Evolutionary conservation across 2,113 vertebrate genomes (phyloP), one percentile per base, ranked within the genome.

Genomic region (Pomatorhinus ruficollis): DNA sequence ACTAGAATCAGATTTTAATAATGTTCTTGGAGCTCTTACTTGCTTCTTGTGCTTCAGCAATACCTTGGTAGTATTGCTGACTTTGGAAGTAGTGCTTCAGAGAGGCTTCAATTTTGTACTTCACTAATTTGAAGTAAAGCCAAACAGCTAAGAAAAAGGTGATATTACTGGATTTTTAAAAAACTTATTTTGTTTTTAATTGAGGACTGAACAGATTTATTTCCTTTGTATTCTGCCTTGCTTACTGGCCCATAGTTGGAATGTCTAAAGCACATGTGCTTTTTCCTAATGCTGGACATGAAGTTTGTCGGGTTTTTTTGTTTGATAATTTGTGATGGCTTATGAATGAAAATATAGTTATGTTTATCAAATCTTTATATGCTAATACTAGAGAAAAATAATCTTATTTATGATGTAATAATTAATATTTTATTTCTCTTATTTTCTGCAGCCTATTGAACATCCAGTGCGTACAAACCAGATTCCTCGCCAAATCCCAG

Each of bases 381-480:
- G 53, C 14, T 66, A 12, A 15, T 85, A 39, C 18, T 66, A 35
- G 30, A 28, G 31, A 15, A 69, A 69, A 49, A 3, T 37, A 28
- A 28, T 77, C 13, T 70, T 61, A 27, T 22, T 81, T 68, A 16
- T 82, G 35, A 40, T 77, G 20, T 71, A 75, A 89, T 25, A 35
- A 44, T 12, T 72, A 17, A 12, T 76, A 35, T 93, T 61, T 49
- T 49, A 23, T 49, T 42, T 33, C 3, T 35, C 0, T 54, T 54
- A 0, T 25, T 49, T 80, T 60, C 92, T 50, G 9, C 94, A 99
- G 99, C 97, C 98, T n/a, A 98, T 99, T 23, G 98, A 99, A 65
- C 98, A 99, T 85, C 99, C 99, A 5, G 99, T 99, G 90, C 97
- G 98, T 56, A 99, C 98, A 79, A 99, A 99, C 91, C 98, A 99